These are phyloP conservation scores for Platyura marginata DNA, from an alignment of 1,140 invertebrate genomes.

Conservation along the genomic window DNA sequence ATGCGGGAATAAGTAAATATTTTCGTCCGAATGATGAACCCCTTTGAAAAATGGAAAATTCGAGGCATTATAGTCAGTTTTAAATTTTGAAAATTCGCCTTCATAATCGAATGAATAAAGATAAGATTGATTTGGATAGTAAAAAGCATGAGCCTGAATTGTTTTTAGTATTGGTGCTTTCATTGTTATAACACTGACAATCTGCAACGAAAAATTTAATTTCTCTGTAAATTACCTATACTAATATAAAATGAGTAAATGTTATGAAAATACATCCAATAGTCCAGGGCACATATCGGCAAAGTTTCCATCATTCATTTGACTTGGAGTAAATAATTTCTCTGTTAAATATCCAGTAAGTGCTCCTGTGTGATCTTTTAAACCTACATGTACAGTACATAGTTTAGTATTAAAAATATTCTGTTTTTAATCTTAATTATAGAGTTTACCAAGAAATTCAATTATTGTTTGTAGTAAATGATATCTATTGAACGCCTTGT, in stretches of 20 bases:
- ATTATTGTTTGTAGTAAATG: background rate
- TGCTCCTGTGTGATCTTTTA: background rate
- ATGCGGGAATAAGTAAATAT: conserved; percentile 20
- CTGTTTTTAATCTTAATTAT: background rate
- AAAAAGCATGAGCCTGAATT: background rate
- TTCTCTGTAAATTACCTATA: background rate
- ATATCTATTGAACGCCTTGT: background rate
- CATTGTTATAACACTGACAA: background rate
- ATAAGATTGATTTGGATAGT: conserved; percentile 18
- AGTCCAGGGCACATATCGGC: conserved; percentile 11
- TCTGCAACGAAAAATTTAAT: background rate
- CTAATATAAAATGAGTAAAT: background rate
- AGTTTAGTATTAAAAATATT: background rate
- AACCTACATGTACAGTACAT: background rate
- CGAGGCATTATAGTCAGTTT: conserved; percentile 18
- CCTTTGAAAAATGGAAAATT: conserved; percentile 21
- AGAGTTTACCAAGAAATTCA: background rate
- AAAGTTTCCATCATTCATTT: background rate
- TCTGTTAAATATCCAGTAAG: background rate
- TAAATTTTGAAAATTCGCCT: conserved; percentile 21
- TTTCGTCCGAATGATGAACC: conserved; percentile 20
- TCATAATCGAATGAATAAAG: conserved; percentile 21
- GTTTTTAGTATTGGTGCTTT: background rate
- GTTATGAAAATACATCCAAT: conserved; percentile 14
- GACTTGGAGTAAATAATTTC: background rate